Evolutionary conservation across 2,797 vertebrate species (phyloP), one percentile per base, ranked within the genome.

Genomic region (Triplophysa bombifrons): DNA sequence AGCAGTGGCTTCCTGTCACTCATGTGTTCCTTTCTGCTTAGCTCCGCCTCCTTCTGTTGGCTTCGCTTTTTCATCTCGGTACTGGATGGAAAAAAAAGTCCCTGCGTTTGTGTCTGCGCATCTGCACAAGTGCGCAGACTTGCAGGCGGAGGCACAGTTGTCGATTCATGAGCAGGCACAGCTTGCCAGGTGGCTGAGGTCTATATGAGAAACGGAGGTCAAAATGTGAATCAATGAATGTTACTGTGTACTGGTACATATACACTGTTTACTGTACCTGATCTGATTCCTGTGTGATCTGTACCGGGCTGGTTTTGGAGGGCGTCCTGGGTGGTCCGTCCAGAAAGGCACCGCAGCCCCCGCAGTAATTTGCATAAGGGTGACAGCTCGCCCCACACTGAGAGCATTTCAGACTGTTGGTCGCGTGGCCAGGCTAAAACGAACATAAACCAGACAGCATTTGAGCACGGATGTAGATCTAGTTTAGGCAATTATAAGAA

Each of bases 51-150:
- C 53, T 86, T 85, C 84, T 95, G 93, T 82, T 93, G 88, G 60
- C 93, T 88, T 83, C 89, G 93, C 83, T 86, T 95, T 68, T 93
- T 93, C 66, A 98, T 80, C 19, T 90, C 83, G 51, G 90, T 92
- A 87, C 91, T 86, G 66, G 96, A 97, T 64, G 96, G 97, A 87
- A 95, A 98, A 90, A 96, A 97, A 34, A 98, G 92, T 73, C 96
- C 96, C 7, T 89, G 70, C 0, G 96, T 98, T 89, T 99, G 96
- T 0, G 96, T 97, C 84, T 90, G 87, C 69, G 76, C 86, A 19
- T 97, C 91, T 67, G 87, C 87, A 68, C 80, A 74, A 50, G 16
- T 5, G 2, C 85, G 76, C 65, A 88, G 51, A 44, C 83, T 84
- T 41, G 81, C 78, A 81, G 74, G 22, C 56, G 22, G 63, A 60